Evolutionary conservation across 2,113 vertebrate species (phyloP).

Genomic region (Benitochromis conjunctus): DNA sequence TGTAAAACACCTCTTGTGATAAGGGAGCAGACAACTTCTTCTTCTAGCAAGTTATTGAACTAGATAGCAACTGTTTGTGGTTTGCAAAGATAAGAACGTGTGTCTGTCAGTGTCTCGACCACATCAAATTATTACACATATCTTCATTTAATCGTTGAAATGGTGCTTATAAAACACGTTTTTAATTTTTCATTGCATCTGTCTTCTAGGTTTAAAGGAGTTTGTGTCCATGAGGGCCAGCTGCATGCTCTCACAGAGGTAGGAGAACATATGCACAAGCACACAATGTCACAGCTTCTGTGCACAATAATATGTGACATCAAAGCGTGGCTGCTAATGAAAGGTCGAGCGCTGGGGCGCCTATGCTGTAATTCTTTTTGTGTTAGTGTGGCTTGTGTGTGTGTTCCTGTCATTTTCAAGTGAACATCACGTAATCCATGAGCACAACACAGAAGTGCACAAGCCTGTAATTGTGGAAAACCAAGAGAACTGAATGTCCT

Average conservation of each 20-base stretch:
- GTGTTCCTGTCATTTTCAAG: background rate
- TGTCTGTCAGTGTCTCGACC: background rate
- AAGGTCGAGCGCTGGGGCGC: background rate
- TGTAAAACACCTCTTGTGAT: accelerated
- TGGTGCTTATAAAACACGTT: background rate
- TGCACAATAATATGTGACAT: background rate
- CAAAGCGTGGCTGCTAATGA: slow-evolving; percentile 22
- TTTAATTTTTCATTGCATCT: slow-evolving; percentile 9
- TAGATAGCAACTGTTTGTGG: background rate
- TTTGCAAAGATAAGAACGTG: background rate
- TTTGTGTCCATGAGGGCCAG: slow-evolving; percentile 97
- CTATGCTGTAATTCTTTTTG: background rate
- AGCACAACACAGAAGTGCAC: background rate
- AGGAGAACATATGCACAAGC: slow-evolving; percentile 54
- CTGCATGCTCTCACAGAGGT: slow-evolving; percentile 98
- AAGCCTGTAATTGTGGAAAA: slow-evolving; percentile 31
- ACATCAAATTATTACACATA: background rate
- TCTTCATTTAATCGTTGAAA: background rate
- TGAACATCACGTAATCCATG: background rate
- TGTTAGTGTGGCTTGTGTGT: background rate
- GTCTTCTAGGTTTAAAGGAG: slow-evolving; percentile 91
- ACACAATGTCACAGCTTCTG: background rate
- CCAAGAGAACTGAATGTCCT: slow-evolving; percentile 7
- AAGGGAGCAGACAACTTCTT: background rate
- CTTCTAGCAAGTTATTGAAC: background rate